These are phyloP conservation scores for Brachyptera putata DNA, from an alignment of 2,888 invertebrate species.

Conservation along the genomic window DNA sequence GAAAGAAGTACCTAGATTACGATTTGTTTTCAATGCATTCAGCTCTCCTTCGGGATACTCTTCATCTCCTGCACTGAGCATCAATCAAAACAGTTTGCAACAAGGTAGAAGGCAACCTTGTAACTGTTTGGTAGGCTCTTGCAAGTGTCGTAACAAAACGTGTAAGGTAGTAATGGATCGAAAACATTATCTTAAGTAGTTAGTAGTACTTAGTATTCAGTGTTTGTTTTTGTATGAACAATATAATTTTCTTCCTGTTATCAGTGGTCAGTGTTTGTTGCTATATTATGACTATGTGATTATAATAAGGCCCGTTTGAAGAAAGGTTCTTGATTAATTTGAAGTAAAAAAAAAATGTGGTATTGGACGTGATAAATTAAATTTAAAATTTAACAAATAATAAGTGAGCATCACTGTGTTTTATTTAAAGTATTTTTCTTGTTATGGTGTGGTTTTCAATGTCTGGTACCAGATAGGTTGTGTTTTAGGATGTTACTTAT, in stretches of 20 bases:
- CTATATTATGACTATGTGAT: conserved; percentile 26
- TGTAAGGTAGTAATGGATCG: neutral
- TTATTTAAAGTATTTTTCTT: conserved; percentile 27
- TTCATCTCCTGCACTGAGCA: neutral
- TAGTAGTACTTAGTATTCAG: conserved; percentile 3
- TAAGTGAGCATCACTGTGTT: conserved; percentile 28
- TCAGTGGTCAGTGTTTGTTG: conserved; percentile 28
- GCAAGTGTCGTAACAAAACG: neutral
- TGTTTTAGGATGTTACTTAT: conserved; percentile 22
- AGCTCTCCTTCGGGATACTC: conserved; percentile 6
- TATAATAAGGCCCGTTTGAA: neutral
- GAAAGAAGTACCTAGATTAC: conserved; percentile 1
- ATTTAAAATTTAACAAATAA: conserved; percentile 5
- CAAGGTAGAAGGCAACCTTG: neutral
- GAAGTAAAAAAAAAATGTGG: neutral
- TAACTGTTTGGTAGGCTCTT: neutral
- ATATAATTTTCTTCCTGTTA: conserved; percentile 28
- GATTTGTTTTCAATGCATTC: conserved; percentile 24
- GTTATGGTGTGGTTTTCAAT: conserved; percentile 29
- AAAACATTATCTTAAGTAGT: conserved; percentile 10
- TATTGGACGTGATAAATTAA: no score
- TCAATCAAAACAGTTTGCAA: neutral
- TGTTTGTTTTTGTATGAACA: conserved; percentile 24
- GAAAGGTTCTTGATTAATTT: conserved; percentile 23
- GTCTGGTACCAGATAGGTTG: conserved; percentile 28